These are phyloP conservation scores for Crotophaga sulcirostris DNA, from an alignment of 2,113 vertebrate species.

Conservation along the genomic window DNA sequence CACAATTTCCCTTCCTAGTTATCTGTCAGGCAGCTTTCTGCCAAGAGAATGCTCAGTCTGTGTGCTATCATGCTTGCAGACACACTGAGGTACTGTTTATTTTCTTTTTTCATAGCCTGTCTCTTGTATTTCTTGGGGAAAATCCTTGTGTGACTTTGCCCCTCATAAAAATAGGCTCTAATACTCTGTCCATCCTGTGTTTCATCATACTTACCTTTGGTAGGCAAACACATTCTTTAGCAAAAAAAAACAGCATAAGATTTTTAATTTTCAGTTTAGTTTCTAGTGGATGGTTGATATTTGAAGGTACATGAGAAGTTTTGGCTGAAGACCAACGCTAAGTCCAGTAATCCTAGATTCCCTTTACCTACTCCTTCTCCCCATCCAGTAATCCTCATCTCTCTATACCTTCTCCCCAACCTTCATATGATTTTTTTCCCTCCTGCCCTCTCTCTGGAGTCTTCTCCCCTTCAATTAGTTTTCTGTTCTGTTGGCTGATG, in stretches of 20 bases:
- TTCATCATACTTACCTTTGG: background rate
- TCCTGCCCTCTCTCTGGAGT: background rate
- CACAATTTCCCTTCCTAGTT: background rate
- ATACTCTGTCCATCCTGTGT: background rate
- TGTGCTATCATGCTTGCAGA: background rate
- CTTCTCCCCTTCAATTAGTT: background rate
- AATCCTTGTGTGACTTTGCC: background rate
- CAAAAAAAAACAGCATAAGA: background rate
- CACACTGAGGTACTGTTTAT: background rate
- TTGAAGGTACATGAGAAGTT: background rate
- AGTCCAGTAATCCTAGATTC: background rate
- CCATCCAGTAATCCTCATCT: background rate
- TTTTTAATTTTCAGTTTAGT: background rate
- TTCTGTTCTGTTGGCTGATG: background rate
- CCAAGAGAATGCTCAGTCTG: background rate
- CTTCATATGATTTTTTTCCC: background rate
- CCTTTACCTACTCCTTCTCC: no score
- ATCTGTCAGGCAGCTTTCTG: background rate
- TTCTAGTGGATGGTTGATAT: background rate
- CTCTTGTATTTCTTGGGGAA: background rate
- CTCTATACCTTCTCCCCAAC: background rate
- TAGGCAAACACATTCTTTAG: background rate
- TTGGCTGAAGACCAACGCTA: background rate
- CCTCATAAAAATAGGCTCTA: background rate
- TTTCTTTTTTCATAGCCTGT: background rate